Conservation (phyloP, 1,140 invertebrate species). For the Drusus annulatus region DNA sequence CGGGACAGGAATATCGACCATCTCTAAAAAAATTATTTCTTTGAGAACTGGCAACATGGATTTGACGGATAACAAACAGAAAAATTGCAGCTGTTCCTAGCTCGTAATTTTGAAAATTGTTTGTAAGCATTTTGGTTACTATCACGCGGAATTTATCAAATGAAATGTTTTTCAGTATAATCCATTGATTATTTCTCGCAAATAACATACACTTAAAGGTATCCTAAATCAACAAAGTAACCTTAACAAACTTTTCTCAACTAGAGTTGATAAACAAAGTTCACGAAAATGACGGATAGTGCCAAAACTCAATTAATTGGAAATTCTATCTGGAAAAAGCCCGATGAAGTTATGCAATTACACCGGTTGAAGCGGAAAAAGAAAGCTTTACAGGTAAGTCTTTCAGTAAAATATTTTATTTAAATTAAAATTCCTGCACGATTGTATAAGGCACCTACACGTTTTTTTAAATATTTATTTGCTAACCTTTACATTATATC, state of each 20-base stretch:
- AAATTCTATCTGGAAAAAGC: conserved; percentile 67
- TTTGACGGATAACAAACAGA: conserved; percentile 45
- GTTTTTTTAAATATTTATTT: too few relatives aligned
- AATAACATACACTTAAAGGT: neutral
- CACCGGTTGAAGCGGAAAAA: conserved; percentile 79
- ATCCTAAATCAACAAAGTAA: neutral
- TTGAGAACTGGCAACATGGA: neutral
- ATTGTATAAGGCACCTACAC: too few relatives aligned
- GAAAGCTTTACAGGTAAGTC: conserved; percentile 76
- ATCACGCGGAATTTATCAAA: neutral
- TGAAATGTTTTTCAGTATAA: neutral
- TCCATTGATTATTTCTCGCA: neutral
- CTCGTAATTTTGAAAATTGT: neutral
- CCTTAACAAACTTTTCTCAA: neutral
- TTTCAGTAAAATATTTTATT: neutral
- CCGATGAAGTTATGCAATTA: conserved; percentile 77
- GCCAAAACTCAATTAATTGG: conserved; percentile 37
- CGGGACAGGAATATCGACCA: too few relatives aligned
- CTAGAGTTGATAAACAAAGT: conserved; percentile 26
- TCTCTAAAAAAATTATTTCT: too few relatives aligned
- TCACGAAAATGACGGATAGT: conserved; percentile 32
- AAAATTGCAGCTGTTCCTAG: conserved; percentile 60
- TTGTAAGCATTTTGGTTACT: neutral
- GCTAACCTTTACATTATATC: too few relatives aligned
- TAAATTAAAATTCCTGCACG: too few relatives aligned